Evolutionary conservation across 2,797 vertebrate species (phyloP), one percentile per base, ranked within the genome.

Genomic region (Myripristis murdjan): DNA sequence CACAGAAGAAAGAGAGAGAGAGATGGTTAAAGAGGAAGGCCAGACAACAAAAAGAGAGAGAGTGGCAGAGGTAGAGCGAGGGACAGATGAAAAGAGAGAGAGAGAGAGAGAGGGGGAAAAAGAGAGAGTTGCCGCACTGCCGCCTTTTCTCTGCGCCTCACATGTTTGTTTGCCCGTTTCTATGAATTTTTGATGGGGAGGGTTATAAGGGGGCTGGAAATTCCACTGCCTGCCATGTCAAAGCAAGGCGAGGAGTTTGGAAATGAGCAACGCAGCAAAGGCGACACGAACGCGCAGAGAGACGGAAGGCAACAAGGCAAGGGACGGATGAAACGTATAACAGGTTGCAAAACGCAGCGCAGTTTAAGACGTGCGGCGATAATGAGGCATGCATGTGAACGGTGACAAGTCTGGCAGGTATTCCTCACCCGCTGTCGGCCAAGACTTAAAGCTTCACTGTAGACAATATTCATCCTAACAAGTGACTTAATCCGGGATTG

Each of bases 121-220:
- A n/a, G 52, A 64, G 67, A 84, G 80, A 84, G 84, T 76, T 1
- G 72, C 71, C 53, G 83, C 35, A 72, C 46, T 26, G 75, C 44
- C 12, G 53, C 64, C 61, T 72, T 70, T 70, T 70, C 75, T 78
- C 39, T 3, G 61, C n/a, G 70, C 71, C 70, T 77, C 70, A 64
- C 74, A 33, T 39, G 61, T 87, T 70, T 79, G 68, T 79, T 84
- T 81, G 78, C 77, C 75, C 57, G 73, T 59, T 78, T 89, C 84
- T 84, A 87, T 92, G 90, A 89, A 91, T 92, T 89, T 89, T 89
- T 89, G 86, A 92, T 90, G 79, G 74, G n/a, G 54, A 43, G 75
- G 85, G 75, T 86, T 90, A 86, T 23, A 28, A n/a, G n/a, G 67
- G 77, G 84, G 26, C 81, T 88, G 81, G 74, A 85, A 81, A 88